Evolutionary conservation across 2,113 vertebrate species (phyloP), one percentile per base, ranked within the genome.

Genomic region (Tautogolabrus adspersus): DNA sequence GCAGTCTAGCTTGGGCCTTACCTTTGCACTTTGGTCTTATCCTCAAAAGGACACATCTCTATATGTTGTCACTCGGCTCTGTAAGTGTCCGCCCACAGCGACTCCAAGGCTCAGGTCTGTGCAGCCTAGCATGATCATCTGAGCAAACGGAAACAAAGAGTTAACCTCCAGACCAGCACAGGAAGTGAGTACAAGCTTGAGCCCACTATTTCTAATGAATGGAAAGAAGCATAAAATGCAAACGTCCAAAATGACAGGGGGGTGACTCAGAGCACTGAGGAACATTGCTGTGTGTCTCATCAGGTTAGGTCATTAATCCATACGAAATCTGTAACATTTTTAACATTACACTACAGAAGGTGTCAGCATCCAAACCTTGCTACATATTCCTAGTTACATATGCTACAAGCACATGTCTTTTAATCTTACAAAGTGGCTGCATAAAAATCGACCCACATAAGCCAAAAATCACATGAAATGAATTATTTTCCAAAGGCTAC

Each of bases 1-100:
- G 16, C 47, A 6, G 47, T 15, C 18, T 19, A 4, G 5, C 26
- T 18, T 19, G 7, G 16, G 18, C 37, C 68, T 89, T 69, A 91
- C 92, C 83, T 90, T 85, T 90, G 85, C 62, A 82, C 73, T 78
- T 60, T 55, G 69, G 46, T 71, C 22, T 75, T 71, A 86, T 90
- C 67, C 86, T 67, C 75, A 82, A 61, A 62, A 40, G 65, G 67
- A 83, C n/a, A 52, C 92, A 92, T 89, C 49, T 86, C 84, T 88
- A 10, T 46, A 46, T 37, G 54, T 52, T 34, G 79, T 76, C 72
- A 56, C 81, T n/a, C 60, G 70, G 76, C 67, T 75, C 42, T 19
- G 38, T 52, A 46, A 46, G 23, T 5, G 23, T 66, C 52, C 77
- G 70, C 55, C 65, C 66, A 62, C 55, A 5, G 70, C n/a, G 76